Evolutionary conservation across 2,113 vertebrate genomes (phyloP), one percentile per base, ranked within the genome.

Genomic region (Otus sunia): DNA sequence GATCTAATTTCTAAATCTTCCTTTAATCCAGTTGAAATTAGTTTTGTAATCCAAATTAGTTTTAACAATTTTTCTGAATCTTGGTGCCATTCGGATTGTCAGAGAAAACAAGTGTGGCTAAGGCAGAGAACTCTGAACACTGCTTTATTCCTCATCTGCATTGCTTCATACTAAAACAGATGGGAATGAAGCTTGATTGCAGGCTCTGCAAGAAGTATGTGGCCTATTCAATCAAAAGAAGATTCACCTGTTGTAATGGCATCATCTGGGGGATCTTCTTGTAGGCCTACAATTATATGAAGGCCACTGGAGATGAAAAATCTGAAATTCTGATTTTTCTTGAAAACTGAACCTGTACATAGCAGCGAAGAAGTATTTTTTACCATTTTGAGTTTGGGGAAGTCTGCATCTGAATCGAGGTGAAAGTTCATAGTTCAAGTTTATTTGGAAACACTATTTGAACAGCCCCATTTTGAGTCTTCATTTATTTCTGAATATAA

Each of bases 1-100:
- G 55, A 90, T 23, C 29, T 81, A 50, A 73, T 82, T 90, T 93
- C 55, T 58, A 63, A 83, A 66, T 84, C 34, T 80, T 30, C 11
- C 74, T 91, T 84, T 90, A 93, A 94, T 94, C 56, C 29, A 84
- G 60, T 10, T 84, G 7, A 93, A 88, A 94, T 93, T 74, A 88
- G 12, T 88, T 92, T 88, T 90, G 21, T 66, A 86, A 82, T 47
- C 23, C 37, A 86, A 69, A 82, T 86, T 53, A 66, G 4, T 76
- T 95, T 90, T 73, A 88, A 66, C 17, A 87, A 17, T 83, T 91
- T 78, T 90, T 75, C 23, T 63, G n/a, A 78, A 56, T 82, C 23
- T 11, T 13, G 23, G 43, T 50, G 55, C 27, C 2, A 0, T 60
- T 89, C 25, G 19, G 49, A 45, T 76, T 89, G 60, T 60, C 66